Percentiles rank a stretch among this genome's conserved stretches.
These are phyloP conservation scores for Nothoprocta pentlandii DNA, from an alignment of 2,113 vertebrate genomes.

Conservation along the genomic window DNA sequence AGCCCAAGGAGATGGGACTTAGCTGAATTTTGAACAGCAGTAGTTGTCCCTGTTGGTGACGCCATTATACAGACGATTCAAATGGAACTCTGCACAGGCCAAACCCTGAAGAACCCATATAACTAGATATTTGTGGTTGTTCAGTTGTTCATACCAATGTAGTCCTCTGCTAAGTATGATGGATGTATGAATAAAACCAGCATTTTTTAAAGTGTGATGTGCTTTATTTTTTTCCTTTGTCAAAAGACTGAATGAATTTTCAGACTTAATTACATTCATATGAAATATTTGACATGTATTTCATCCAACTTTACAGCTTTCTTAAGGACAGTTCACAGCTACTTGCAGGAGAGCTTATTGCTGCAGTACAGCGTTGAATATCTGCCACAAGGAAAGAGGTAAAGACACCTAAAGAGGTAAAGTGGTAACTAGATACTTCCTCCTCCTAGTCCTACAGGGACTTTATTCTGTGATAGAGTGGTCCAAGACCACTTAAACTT, in stretches of 20 bases:
- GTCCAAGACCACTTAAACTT: neutral
- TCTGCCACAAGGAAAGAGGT: neutral
- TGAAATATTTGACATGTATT: neutral
- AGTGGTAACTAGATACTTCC: neutral
- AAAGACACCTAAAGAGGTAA: neutral
- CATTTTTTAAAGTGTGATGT: conserved; percentile 44
- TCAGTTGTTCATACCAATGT: conserved; percentile 27
- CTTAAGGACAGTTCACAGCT: neutral
- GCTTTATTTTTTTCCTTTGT: neutral
- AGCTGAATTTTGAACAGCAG: conserved; percentile 12
- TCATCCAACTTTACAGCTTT: neutral
- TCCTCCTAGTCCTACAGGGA: neutral
- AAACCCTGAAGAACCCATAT: conserved; percentile 6
- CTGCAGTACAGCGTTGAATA: neutral
- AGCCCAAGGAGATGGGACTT: neutral
- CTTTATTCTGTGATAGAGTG: neutral
- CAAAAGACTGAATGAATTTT: neutral
- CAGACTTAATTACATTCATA: neutral
- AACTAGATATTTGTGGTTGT: neutral
- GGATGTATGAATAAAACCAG: conserved; percentile 46
- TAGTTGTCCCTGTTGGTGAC: conserved; percentile 17
- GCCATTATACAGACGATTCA: neutral
- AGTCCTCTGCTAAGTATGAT: conserved; percentile 31
- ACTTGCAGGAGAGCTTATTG: neutral
- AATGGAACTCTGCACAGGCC: neutral